Evolutionary conservation across 2,113 vertebrate genomes (phyloP), one percentile per base, ranked within the genome.

Genomic region (Setophaga petechia): DNA sequence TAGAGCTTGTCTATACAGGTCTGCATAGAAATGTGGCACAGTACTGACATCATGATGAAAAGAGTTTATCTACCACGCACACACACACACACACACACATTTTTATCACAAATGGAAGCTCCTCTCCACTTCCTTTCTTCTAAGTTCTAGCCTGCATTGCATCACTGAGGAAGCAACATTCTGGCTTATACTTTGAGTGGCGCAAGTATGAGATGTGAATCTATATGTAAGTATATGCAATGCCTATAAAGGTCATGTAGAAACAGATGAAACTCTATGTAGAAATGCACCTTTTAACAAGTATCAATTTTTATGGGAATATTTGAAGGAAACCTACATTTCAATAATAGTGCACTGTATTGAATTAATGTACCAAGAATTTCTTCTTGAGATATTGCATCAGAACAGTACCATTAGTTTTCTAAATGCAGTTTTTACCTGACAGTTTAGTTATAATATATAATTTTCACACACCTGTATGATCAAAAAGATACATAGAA

Each of bases 101-200:
- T 55, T 83, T 67, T 54, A 10, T 44, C 27, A 73, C 7, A 78
- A 37, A 67, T 12, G 13, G 31, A 25, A 82, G 2, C 6, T 3
- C 3, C 13, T 11, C 12, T 74, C 7, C 10, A 7, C 37, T 67
- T 68, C 5, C 2, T 43, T 51, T 87, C 23, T 65, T 41, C 8
- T 22, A 23, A 30, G 10, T 43, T 76, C 33, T 55, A 35, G 2
- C 10, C 35, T 59, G 25, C 12, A 1, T 23, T 84, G 14, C 3
- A 6, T 49, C 31, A 18, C 23, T 28, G 11, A 57, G 10, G 11
- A 24, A 68, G 15, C 7, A 28, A 5, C 5, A 5, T 79, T 87
- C 24, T 57, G 12, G 2, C 1, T 44, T 6, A 1, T 6, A 3
- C 37, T 17, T 35, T 1, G 5, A 61, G 15, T 23, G 4, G 31